Conservation (phyloP, 2,113 vertebrate species). For the Pomatorhinus ruficollis region DNA sequence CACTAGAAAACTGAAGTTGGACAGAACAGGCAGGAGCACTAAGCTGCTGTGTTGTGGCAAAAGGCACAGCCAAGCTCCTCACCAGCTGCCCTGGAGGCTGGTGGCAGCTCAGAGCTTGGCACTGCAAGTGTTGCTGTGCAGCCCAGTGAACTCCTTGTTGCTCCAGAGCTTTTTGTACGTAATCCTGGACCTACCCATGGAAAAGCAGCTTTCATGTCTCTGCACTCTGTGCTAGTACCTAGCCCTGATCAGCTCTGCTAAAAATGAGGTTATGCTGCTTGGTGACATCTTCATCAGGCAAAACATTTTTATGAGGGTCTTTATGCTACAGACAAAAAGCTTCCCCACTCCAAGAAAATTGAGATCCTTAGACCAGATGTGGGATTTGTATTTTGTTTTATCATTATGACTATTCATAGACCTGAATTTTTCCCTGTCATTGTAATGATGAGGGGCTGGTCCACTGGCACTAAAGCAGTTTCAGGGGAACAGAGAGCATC, state of each 20-base stretch:
- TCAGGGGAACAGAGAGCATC: fast-evolving
- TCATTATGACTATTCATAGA: neutral
- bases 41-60: neutral
- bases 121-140: neutral
- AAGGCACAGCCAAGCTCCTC: neutral
- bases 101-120: neutral
- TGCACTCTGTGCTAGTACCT: too few relatives aligned
- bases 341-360: neutral
- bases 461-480: neutral
- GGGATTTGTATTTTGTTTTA: neutral
- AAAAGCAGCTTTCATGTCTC: neutral
- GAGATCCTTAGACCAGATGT: neutral
- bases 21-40: neutral
- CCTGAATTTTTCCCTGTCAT: neutral
- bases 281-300: neutral
- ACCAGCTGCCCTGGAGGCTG: neutral
- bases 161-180: neutral
- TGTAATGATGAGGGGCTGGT: neutral
- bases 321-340: neutral
- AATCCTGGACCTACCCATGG: neutral
- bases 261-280: neutral
- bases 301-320: neutral
- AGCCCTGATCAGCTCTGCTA: neutral
- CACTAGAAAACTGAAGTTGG: neutral
- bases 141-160: neutral